Evolutionary conservation across 2,888 invertebrate genomes (phyloP), one percentile per base, ranked within the genome.

Genomic region (Glaucopsyche alexis): DNA sequence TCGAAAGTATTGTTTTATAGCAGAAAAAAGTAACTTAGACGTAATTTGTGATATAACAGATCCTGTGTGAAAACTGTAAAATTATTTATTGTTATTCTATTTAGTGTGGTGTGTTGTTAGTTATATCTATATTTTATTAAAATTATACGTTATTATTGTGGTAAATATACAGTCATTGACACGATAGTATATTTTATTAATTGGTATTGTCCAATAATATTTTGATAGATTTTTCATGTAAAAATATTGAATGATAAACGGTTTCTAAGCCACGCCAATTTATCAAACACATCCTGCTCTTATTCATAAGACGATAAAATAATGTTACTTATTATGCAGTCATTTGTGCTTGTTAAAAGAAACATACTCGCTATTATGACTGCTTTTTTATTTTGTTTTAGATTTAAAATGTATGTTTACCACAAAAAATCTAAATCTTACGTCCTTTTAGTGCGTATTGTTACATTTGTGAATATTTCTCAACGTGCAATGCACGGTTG

Each of bases 61-160:
- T 42, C 14, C 66, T 42, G 66, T 69, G 19, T 47, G 19, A 29
- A 69, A 49, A 69, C 14, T 49, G 47, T 69, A 47, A 47, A 19
- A 49, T 49, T 49, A 69, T 16, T 69, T 49, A 69, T 75, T 77
- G 77, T 79, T 79, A 76, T 72, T 75, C 73, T 67, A 60, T 75
- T 60, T 1, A 11, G 60, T 60, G 60, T 60, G 38, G 73, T 75
- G 74, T 71, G 70, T 78, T 78, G 78, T 78, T 78, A 75, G 76
- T 75, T 69, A 75, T 78, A 76, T 78, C 55, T 65, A 78, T 77
- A 78, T 77, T 78, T 75, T 78, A 78, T 78, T 76, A 71, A 76
- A 76, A 75, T 75, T 73, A 75, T 73, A 13, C 9, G 45, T 19
- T 14, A 14, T 49, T 49, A 3, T 11, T 45, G 45, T 19, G 45